These are phyloP conservation scores for Cyanocitta stelleri DNA, from an alignment of 2,113 vertebrate species.

Conservation along the genomic window DNA sequence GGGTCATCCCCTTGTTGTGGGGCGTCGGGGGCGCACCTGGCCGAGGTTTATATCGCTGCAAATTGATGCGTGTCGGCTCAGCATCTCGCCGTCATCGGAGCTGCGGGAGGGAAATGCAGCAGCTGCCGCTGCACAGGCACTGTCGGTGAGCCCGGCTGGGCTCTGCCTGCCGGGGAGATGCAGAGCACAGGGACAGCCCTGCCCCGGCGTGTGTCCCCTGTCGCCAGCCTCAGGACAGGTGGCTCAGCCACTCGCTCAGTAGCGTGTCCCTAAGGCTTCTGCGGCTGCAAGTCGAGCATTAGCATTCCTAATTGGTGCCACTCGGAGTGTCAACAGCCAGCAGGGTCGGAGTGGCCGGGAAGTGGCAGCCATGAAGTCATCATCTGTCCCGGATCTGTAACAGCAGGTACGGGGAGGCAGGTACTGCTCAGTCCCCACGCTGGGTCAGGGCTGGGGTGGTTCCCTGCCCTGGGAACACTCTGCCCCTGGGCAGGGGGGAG, in stretches of 20 bases:
- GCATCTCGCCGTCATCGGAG: not conserved
- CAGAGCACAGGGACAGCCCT: not conserved
- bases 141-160: not conserved
- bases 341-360: not conserved
- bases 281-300: fast-evolving
- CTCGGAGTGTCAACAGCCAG: fast-evolving
- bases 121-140: not conserved
- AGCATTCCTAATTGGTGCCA: not conserved
- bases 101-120: not conserved
- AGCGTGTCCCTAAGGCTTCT: not conserved
- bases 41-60: not conserved
- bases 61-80: not conserved
- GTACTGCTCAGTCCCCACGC: fast-evolving
- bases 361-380: not conserved
- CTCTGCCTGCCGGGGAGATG: not conserved
- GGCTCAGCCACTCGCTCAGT: not conserved
- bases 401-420: not conserved
- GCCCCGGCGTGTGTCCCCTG: not conserved
- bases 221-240: not conserved
- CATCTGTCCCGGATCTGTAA: fast-evolving
- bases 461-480: not conserved
- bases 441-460: fast-evolving
- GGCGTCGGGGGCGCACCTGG: not conserved
- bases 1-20: not conserved
- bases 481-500: not conserved